phyloP scores from a whole-genome alignment of 1,140 invertebrate species.

The Sitodiplosis mosellana region DNA sequence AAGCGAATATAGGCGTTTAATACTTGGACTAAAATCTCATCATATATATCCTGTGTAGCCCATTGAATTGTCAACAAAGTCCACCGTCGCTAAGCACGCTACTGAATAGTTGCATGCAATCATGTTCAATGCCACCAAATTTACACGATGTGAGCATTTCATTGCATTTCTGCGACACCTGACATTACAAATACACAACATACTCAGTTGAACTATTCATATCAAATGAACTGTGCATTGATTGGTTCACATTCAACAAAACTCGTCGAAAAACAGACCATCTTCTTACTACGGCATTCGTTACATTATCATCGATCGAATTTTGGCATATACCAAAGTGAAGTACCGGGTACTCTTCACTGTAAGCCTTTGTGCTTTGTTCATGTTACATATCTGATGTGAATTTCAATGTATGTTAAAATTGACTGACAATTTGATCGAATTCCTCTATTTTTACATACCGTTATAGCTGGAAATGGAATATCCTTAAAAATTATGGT shows the following conservation, averaged over 20 bases:
- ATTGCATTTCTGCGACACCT: conserved; percentile 53
- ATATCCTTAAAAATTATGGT: no score
- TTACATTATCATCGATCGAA: conserved; percentile 19
- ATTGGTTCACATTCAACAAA: conserved; percentile 32
- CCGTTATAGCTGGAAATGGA: conserved; percentile 48
- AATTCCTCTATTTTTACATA: no score
- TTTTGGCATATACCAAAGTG: conserved; percentile 29
- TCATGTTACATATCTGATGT: conserved; percentile 67
- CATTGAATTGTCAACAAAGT: conserved; percentile 65
- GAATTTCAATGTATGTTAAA: no score
- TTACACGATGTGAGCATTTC: conserved; percentile 48
- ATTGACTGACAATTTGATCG: no score
- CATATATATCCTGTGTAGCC: conserved; percentile 27
- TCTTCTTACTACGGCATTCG: conserved; percentile 22
- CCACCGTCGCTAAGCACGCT: conserved; percentile 62
- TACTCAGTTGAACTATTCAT: no score
- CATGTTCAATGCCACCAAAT: conserved; percentile 36
- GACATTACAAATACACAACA: no score
- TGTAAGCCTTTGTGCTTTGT: conserved; percentile 33
- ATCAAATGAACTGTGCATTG: no score
- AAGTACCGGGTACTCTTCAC: conserved; percentile 28
- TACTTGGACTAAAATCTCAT: not conserved
- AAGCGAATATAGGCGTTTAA: no score
- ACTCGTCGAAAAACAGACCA: conserved; percentile 36
- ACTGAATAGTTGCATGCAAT: conserved; percentile 49